phyloP scores from a whole-genome alignment of 23 tunicate genomes.

The Phallusia fumigata region DNA sequence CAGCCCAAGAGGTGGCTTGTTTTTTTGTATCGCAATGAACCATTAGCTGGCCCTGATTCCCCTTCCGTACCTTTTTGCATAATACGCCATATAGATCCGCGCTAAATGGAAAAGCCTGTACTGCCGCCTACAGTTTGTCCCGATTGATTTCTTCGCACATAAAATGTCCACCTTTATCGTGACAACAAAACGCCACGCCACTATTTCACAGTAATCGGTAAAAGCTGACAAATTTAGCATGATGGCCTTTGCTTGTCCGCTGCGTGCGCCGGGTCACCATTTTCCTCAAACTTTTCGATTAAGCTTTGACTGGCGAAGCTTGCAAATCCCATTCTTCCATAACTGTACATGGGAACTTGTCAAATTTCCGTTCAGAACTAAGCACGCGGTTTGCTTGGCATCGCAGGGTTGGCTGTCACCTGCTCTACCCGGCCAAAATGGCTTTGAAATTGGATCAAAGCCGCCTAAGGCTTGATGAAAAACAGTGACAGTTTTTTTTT shows the following conservation, averaged over 20 bases:
- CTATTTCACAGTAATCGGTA: neutral
- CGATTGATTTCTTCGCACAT: neutral
- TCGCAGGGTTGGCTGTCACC: neutral
- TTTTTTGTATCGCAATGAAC: too few relatives aligned
- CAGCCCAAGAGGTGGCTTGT: too few relatives aligned
- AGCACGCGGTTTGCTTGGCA: neutral
- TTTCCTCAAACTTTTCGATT: neutral
- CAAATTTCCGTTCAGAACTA: neutral
- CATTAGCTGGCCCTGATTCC: too few relatives aligned
- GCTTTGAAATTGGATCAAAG: neutral
- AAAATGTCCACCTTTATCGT: neutral
- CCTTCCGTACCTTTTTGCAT: too few relatives aligned
- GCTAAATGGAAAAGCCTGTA: conserved; percentile 6
- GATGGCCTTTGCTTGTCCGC: neutral
- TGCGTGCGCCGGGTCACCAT: neutral
- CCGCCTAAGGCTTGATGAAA: neutral
- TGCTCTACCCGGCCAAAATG: neutral
- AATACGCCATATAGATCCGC: neutral
- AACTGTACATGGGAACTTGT: neutral
- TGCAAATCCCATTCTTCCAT: conserved; percentile 1
- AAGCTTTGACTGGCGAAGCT: neutral
- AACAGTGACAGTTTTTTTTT: neutral
- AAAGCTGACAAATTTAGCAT: neutral
- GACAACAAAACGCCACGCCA: neutral
- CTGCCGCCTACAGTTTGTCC: neutral